Evolutionary conservation across 1,140 invertebrate genomes (phyloP), one percentile per base, ranked within the genome.

Genomic region (Euura saliciscinereae): DNA sequence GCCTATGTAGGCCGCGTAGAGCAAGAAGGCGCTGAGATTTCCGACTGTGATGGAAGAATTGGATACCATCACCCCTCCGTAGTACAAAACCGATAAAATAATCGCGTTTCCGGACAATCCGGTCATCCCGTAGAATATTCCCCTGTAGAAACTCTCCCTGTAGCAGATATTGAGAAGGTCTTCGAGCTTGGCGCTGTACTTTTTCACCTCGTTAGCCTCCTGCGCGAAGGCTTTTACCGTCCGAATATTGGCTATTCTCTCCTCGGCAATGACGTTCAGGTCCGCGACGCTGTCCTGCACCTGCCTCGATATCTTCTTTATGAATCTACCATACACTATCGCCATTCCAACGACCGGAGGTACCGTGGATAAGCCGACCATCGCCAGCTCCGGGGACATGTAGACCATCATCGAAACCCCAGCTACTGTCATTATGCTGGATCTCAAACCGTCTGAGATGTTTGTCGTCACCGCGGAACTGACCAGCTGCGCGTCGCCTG

Each of bases 401-500:
- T 97, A 98, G 78, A 97, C 91, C 98, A 99, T 99, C 95, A 99
- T 98, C 4, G 92, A 93, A 28, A 96, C 91, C 8, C 97, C 96
- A 66, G 94, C 94, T 51, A 91, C 81, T 5, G 95, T 93, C 91
- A 97, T 97, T 66, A 97, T 92, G 4, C 92, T 79, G 0, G 96
- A 95, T 45, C 98, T 86, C 11, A 99, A 84, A 0, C 98, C 98
- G 89, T 99, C 97, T 44, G 97, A 98, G 73, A 99, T 91, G 87
- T 99, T 99, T 79, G 92, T 93, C 45, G 97, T 98, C 2, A 99
- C 89, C 6, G 97, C 94, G 45, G 94, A 91, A n/a, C 97, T 97
- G 2, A 99, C 96, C 13, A 98, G 86, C 72, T 94, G 92, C 4
- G 97, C 95, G 84, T 99, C 98, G 68, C 96, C 92, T 72, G 93